Evolutionary conservation across 2,888 invertebrate genomes (phyloP).

Genomic region (Dendrolimus pini): DNA sequence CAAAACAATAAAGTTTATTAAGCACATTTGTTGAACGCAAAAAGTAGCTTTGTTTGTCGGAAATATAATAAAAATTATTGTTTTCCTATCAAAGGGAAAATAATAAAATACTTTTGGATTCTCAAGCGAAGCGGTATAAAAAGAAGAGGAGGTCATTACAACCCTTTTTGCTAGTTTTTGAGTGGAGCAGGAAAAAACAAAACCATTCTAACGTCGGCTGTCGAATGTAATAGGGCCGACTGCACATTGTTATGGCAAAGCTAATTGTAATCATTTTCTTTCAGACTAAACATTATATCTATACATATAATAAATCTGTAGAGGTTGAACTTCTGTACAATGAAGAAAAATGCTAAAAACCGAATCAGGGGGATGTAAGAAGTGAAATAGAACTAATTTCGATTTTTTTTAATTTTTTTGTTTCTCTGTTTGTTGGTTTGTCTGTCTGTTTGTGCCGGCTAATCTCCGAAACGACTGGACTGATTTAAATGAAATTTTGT

Average conservation of each 20-base stretch:
- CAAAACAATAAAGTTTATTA: background rate
- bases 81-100: background rate
- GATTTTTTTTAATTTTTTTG: too few relatives aligned
- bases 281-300: too few relatives aligned
- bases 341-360: too few relatives aligned
- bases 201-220: constrained; percentile 1
- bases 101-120: background rate
- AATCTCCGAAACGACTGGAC: too few relatives aligned
- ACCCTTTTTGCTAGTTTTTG: background rate
- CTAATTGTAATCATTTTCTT: too few relatives aligned
- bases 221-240: background rate
- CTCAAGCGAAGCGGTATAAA: background rate
- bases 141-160: background rate
- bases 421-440: too few relatives aligned
- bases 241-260: background rate
- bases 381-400: too few relatives aligned
- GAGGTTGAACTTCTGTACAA: too few relatives aligned
- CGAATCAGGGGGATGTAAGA: too few relatives aligned
- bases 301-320: too few relatives aligned
- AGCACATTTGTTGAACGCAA: background rate
- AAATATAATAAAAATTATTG: background rate
- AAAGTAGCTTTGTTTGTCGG: background rate
- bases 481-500: too few relatives aligned
- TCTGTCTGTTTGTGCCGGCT: too few relatives aligned
- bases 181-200: constrained; percentile 4